phyloP scores from a whole-genome alignment of 2,888 invertebrate genomes.

The Netelia virgata region DNA sequence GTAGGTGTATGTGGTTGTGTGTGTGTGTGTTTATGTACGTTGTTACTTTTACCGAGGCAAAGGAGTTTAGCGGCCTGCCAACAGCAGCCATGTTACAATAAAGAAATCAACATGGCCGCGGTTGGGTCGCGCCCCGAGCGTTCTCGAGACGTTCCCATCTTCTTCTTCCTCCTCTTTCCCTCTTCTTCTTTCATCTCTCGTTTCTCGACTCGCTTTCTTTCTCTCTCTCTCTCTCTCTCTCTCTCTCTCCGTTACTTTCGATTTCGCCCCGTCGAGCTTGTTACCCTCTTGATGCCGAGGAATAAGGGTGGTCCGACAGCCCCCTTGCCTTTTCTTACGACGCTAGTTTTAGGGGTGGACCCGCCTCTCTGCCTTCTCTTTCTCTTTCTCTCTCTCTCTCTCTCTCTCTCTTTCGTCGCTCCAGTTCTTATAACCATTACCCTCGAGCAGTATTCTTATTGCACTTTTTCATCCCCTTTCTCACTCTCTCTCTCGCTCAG shows the following conservation, averaged over 20 bases:
- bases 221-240: conserved; percentile 67
- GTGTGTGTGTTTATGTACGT: conserved; percentile 74
- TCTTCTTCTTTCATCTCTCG: conserved; percentile 76
- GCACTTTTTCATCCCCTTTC: conserved; percentile 50
- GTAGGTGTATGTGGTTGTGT: too few relatives aligned
- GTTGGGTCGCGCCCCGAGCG: conserved; percentile 69
- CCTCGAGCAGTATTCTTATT: conserved; percentile 47
- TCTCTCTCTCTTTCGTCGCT: conserved; percentile 60
- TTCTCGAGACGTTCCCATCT: conserved; percentile 65
- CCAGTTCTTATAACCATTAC: conserved; percentile 54
- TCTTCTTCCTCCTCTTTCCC: conserved; percentile 60
- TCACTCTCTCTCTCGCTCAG: conserved; percentile 62
- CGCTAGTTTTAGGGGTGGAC: conserved; percentile 82
- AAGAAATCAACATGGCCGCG: conserved; percentile 85
- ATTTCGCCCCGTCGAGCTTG: conserved; percentile 83
- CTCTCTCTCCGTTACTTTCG: conserved; percentile 82
- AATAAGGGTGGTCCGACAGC: conserved; percentile 73
- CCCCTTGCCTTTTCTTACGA: conserved; percentile 78
- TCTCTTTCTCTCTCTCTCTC: conserved; percentile 54
- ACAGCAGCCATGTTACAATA: conserved; percentile 84
- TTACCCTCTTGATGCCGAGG: conserved; percentile 81
- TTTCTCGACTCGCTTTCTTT: conserved; percentile 53
- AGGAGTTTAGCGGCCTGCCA: conserved; percentile 78
- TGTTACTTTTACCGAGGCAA: conserved; percentile 38
- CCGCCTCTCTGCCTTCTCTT: conserved; percentile 77